A percentile compares a stretch with the other conserved stretches of the same genome.
Evolutionary conservation across 53 echinoderm and acorn worm genomes (phyloP).

Genomic region (Paelopatides confundens): DNA sequence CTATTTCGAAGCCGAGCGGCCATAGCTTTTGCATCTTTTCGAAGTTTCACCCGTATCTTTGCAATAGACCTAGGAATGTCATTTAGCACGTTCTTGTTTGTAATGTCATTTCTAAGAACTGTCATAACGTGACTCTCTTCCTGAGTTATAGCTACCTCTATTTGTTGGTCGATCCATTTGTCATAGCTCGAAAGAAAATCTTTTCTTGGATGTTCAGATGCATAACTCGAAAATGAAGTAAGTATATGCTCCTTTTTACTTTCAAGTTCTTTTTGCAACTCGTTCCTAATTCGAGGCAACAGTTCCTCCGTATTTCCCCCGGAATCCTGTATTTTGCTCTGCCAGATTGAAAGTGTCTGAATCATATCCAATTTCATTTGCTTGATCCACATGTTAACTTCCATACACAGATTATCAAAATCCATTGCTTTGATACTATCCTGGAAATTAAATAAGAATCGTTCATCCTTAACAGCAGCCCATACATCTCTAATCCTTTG

Average conservation of each 20-base stretch:
- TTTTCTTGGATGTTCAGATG: background rate
- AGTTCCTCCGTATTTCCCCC: background rate
- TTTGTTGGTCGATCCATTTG: background rate
- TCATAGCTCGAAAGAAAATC: background rate
- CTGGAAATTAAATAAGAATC: no score
- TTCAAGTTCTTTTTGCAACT: background rate
- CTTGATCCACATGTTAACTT: background rate
- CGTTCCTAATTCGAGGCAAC: background rate
- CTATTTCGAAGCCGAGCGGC: background rate
- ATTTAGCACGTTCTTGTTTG: background rate
- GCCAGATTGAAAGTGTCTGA: background rate
- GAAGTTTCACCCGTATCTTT: background rate
- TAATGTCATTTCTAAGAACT: background rate
- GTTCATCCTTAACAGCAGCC: slow-evolving; percentile 23
- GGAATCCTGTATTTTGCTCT: background rate
- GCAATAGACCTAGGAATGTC: background rate
- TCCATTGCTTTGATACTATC: slow-evolving; percentile 21
- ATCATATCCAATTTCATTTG: no score
- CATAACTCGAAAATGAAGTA: background rate
- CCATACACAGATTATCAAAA: no score
- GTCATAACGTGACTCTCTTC: background rate
- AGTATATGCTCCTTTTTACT: background rate
- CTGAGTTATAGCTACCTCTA: background rate
- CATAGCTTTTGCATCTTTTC: background rate
- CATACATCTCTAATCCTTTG: slow-evolving; percentile 21